Base-by-base conservation (phyloP, 2,888 invertebrate species). In the Blera fallax region DNA sequence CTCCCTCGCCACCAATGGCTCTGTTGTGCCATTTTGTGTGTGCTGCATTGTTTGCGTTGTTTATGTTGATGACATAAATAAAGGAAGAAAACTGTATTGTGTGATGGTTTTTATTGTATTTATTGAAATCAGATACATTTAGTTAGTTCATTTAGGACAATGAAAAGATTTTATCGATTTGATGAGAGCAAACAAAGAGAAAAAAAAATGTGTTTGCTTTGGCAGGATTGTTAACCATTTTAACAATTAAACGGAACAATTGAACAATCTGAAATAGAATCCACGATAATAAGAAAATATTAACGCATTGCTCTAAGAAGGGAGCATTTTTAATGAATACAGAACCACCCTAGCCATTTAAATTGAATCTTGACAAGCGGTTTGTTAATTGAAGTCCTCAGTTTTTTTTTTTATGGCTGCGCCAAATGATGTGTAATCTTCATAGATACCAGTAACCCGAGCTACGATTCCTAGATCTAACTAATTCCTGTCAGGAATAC, bases 111-210 rank as follows among this genome's bases (percentile, higher is more conserved):
- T 70, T 70, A 67, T 77, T 77, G 56, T 74, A 64, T 67, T 76
- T 76, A 78, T 70, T 72, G 79, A 79, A 64, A 79, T 72, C 72
- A 79, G 79, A 79, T 79, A 79, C 64, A 72, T 72, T 79, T 50
- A 72, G 72, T 79, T 65, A 79, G 72, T 79, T 72, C 72, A 79
- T 72, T 79, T 79, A 24, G 58, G 48, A 79, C 79, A 78, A 70
- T 78, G 78, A 70, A 70, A 54, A 69, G 78, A 70, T 70, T 70
- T 70, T 78, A 78, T 78, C 78, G 52, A 78, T 62, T 52, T 45
- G 16, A 64, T 54, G 62, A 54, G 45, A 48, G 56, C 40, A 64
- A 34, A 67, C 11, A 32, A 32, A n/a, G 56, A 32, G 32, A 32
- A 34, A 16, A 7, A 1, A 3, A 2, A 11, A 16, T n/a, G 14